Base-by-base conservation (phyloP, 2,797 vertebrate species). In the Eulemur mongoz region DNA sequence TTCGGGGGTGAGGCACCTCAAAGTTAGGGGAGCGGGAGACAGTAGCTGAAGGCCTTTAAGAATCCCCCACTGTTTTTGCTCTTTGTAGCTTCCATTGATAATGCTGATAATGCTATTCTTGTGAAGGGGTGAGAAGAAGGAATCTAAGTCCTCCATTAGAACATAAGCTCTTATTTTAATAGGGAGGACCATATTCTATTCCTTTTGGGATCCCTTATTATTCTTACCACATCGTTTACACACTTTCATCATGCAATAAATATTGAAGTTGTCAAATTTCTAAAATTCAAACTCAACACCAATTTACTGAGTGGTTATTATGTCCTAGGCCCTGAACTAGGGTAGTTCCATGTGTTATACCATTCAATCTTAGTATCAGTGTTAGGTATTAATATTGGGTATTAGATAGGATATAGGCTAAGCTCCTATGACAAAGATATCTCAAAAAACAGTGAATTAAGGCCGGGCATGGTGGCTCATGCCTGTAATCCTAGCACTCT, bases 211-310 rank as follows among this genome's bases (percentile, higher is more conserved):
- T 54, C 13, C 9, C 78, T 25, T n/a, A 25, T 57, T 50, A 69
- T 92, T 86, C 48, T 65, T 45, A 89, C 6, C 23, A 59, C 23
- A 63, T 22, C 75, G 73, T 50, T 50, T 85, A 6, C 38, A 45
- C 48, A 61, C 38, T 88, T 93, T 50, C 15, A 10, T 43, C 65
- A 87, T 59, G 11, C 6, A 75, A 70, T 79, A 63, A 61, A 15
- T 65, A 7, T 40, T 72, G 67, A 67, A 35, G 17, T 59, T 75
- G 80, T 59, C 69, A 32, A 65, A 35, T 87, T 88, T 63, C 48
- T 75, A n/a, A 94, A 91, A 86, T 94, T 75, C 43, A 54, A 91
- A 72, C 8, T 78, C 13, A 76, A 45, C 67, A 91, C 30, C 59
- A 70, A 38, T 43, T 85, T 78, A 61, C 61, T 79, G 57, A 80